These are phyloP conservation scores for Euproctis similis DNA, from an alignment of 2,888 invertebrate genomes.

Conservation along the genomic window DNA sequence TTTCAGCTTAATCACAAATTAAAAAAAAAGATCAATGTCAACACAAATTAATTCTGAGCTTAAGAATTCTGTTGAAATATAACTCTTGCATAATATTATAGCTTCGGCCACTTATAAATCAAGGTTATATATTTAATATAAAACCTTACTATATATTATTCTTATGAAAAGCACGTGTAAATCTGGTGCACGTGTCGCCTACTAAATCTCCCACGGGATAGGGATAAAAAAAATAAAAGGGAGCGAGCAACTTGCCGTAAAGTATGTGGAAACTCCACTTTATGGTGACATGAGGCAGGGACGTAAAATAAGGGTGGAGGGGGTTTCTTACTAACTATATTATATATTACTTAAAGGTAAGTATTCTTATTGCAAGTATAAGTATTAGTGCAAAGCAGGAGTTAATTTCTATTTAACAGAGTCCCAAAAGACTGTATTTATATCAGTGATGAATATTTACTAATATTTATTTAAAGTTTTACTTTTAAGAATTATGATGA, in stretches of 20 bases:
- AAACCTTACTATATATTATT: constrained; percentile 24
- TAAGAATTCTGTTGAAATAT: neutral
- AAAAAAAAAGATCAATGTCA: neutral
- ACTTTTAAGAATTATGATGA: too few relatives aligned
- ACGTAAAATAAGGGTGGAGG: too few relatives aligned
- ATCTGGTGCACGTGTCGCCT: constrained; percentile 39
- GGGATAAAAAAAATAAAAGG: constrained; percentile 43
- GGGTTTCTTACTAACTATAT: too few relatives aligned
- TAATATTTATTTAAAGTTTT: too few relatives aligned
- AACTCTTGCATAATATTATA: constrained; percentile 13
- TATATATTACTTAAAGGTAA: too few relatives aligned
- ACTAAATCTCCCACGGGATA: constrained; percentile 44
- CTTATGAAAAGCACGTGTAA: constrained; percentile 31
- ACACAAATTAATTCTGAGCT: neutral
- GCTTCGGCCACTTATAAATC: constrained; percentile 17
- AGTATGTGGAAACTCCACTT: constrained; percentile 59
- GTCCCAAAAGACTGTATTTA: too few relatives aligned
- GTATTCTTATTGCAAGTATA: too few relatives aligned
- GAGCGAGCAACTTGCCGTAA: constrained; percentile 41
- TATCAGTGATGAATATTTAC: too few relatives aligned
- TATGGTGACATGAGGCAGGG: constrained; percentile 42
- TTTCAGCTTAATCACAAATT: neutral
- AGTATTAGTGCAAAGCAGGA: too few relatives aligned
- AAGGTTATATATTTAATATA: constrained; percentile 26
- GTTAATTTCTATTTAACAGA: too few relatives aligned